phyloP scores from a whole-genome alignment of 2,797 vertebrate genomes.

The Pelodytes ibericus region DNA sequence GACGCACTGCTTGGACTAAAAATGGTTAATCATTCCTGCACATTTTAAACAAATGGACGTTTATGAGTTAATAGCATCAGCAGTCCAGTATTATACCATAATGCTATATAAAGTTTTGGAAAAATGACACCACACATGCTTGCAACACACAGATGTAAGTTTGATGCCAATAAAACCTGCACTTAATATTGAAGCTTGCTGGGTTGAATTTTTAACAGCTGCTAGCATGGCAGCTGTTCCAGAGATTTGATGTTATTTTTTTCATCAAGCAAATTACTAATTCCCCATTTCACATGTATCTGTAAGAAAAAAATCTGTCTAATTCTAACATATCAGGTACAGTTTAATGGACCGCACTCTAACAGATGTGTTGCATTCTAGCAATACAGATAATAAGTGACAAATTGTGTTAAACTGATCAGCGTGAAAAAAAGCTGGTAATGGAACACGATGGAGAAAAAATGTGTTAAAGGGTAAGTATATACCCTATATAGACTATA shows the following conservation, averaged over 20 bases:
- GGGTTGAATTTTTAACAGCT: conserved; percentile 37
- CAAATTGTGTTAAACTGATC: conserved; percentile 22
- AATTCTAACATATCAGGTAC: conserved; percentile 38
- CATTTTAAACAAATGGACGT: neutral
- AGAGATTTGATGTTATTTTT: conserved; percentile 48
- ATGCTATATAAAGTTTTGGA: conserved; percentile 14
- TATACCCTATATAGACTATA: no score
- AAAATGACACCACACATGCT: no score
- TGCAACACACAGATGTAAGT: conserved; percentile 22
- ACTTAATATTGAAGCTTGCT: conserved; percentile 26
- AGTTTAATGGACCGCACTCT: conserved; percentile 36
- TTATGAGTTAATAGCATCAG: neutral
- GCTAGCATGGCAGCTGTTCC: conserved; percentile 38
- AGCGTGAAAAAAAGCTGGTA: conserved; percentile 32
- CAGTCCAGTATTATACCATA: neutral
- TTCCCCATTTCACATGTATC: conserved; percentile 44
- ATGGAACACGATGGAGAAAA: neutral
- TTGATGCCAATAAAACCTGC: conserved; percentile 43
- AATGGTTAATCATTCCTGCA: neutral
- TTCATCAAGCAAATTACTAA: conserved; percentile 51
- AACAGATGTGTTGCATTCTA: conserved; percentile 44
- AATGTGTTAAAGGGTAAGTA: neutral
- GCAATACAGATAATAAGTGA: conserved; percentile 42
- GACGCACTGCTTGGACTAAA: neutral
- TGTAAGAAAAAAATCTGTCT: conserved; percentile 25